Base-by-base conservation (phyloP, 1,140 invertebrate genomes). In the Musca vetustissima region DNA sequence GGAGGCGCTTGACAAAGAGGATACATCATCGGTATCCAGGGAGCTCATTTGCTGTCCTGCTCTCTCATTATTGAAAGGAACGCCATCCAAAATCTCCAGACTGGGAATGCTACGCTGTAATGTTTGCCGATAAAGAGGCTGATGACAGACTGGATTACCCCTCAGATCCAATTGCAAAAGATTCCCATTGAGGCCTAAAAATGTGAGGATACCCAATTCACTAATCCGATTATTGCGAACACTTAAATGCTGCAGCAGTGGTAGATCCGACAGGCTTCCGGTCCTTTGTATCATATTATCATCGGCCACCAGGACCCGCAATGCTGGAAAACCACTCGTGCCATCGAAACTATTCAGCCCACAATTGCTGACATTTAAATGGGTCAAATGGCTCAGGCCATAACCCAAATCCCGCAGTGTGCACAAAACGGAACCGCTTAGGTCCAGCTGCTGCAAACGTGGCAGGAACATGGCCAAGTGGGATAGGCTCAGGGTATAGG, bases 391-490 rank as follows among this genome's bases (percentile, higher is more conserved):
- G 32, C 84, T 82, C 25, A 91, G 79, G 9, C 85, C 86, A 71
- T 86, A 89, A n/a, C 89, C 90, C 13, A 91, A 82, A 72, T 90
- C 90, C 36, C 89, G 81, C 15, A 91, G 75, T 1, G 88, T 89
- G 4, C 83, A 81, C 0, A 91, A 73, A 21, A 86, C 85, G 71
- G 89, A 90, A 24, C 89, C 89, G 69, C 89, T 89, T 0, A 91
- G 74, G 47, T 85, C 86, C 7, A 91, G 76, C 21, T 84, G 83
- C 25, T 84, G 82, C 13, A 91, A 77, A 22, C 85, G 78, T 14
- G 89, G 89, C n/a, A 87, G 83, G 43, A 88, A 85, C 0, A 87
- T 80, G 28, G 86, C 85, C 0, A 90, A 76, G 25, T 88, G 78
- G 17, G 88, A 86, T 21, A 91, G 75, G 36, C 88, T 87, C 0